Evolutionary conservation across 2,888 invertebrate genomes (phyloP), one percentile per base, ranked within the genome.

Genomic region (Andricus curvator): DNA sequence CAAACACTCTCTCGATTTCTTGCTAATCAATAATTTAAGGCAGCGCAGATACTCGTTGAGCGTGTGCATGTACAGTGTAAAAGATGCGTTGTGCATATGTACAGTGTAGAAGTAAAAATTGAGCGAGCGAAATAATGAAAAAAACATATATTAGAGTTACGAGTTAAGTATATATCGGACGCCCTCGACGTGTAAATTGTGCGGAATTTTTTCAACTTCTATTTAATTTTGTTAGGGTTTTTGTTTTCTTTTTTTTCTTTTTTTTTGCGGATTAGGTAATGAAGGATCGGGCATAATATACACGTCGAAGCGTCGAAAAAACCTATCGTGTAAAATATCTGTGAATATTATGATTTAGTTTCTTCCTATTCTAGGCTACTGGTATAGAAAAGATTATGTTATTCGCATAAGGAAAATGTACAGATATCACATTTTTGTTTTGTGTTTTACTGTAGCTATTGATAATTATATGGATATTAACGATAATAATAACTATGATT

Each of bases 391-490:
- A 88, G 88, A 91, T 92, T 93, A 91, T 89, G 92, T 92, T 88
- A 91, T 90, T 92, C 91, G 89, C 90, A 89, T 92, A 92, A 92
- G 91, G 85, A 92, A 86, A 89, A 90, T 93, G 92, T 93, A 93
- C 92, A 92, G 92, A 91, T 92, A 93, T 92, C 91, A 92, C 89
- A 87, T 91, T 92, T 92, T 92, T 91, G 92, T 93, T 92, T 92
- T 92, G 92, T 93, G 92, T 93, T 92, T 92, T 92, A 92, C 90
- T 92, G 92, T 93, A 93, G 92, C 91, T 93, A 93, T 93, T 91
- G 90, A 92, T 92, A 92, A 93, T 92, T 92, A 92, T 92, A 93
- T 92, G 92, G 90, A 92, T 92, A 92, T 92, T 92, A 92, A 92
- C 89, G 91, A 92, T 92, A 92, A 92, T 92, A 92, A 92, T 92